phyloP scores from a whole-genome alignment of 2,888 invertebrate species.

The Acleris laterana region DNA sequence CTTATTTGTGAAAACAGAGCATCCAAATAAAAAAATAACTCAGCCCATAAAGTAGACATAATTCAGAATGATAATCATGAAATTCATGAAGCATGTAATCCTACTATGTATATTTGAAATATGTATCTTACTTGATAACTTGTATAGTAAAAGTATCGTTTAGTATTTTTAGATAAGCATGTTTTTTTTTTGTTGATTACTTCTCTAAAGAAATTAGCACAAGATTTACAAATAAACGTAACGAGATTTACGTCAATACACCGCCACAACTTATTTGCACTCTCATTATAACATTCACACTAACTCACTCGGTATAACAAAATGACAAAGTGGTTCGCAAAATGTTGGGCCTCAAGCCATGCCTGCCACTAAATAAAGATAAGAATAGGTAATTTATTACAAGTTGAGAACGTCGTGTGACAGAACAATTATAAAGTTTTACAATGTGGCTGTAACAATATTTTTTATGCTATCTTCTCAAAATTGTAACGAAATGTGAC shows the following conservation, averaged over 20 bases:
- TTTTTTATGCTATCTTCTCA: background rate
- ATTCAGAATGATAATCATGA: too few species aligned
- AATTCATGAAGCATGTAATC: too few species aligned
- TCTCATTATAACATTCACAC: conserved; percentile 7
- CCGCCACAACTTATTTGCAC: too few species aligned
- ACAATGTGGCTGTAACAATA: conserved; percentile 4
- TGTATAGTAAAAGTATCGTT: too few species aligned
- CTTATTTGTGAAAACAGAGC: too few species aligned
- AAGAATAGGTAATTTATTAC: conserved; percentile 25
- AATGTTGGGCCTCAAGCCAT: conserved; percentile 16
- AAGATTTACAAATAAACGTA: background rate
- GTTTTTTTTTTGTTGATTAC: too few species aligned
- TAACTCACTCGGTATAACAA: conserved; percentile 2
- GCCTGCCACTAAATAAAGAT: conserved; percentile 28
- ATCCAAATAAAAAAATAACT: too few species aligned
- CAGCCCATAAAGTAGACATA: too few species aligned
- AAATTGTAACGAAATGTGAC: background rate
- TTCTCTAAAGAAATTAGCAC: too few species aligned
- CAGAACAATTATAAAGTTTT: conserved; percentile 29
- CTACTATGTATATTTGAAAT: too few species aligned
- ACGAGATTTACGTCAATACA: background rate
- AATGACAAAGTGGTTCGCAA: conserved; percentile 17
- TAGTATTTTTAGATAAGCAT: too few species aligned
- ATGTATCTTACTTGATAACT: too few species aligned
- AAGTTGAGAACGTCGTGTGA: conserved; percentile 11